Percentiles rank a stretch among this genome's conserved stretches.
These are phyloP conservation scores for Chelonoidis abingdonii DNA, from an alignment of 2,113 vertebrate species.

Conservation along the genomic window DNA sequence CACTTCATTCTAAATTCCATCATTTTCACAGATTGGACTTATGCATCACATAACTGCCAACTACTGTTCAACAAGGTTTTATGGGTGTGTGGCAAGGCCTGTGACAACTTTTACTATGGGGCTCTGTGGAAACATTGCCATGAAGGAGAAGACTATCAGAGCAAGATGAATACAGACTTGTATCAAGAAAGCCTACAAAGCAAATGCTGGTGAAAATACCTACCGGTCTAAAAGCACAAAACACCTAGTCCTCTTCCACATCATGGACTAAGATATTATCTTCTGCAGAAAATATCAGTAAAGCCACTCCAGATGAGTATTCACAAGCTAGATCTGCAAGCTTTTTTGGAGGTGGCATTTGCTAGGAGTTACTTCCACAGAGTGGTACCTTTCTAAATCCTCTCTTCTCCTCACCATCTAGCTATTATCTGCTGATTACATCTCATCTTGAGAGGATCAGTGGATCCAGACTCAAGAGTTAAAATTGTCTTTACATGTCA, in stretches of 20 bases:
- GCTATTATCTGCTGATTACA: not conserved
- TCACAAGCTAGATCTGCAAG: not conserved
- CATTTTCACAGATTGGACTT: not conserved
- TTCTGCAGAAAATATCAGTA: not conserved
- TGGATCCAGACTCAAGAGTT: not conserved
- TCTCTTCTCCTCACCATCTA: not conserved
- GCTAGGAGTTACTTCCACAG: not conserved
- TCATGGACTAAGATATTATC: not conserved
- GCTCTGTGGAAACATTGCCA: not conserved
- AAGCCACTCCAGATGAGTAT: not conserved
- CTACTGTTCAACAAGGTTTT: not conserved
- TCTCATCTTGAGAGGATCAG: not conserved
- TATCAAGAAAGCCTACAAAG: not conserved
- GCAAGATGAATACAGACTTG: not conserved
- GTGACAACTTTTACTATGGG: not conserved
- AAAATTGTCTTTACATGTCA: too few species aligned
- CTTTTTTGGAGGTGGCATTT: not conserved
- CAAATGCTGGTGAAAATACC: not conserved
- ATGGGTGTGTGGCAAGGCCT: not conserved
- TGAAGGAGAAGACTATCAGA: not conserved
- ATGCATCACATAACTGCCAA: not conserved
- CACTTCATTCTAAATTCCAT: not conserved
- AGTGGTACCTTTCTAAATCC: not conserved
- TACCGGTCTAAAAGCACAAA: not conserved
- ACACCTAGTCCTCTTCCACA: not conserved